Conservation (phyloP, 2,888 invertebrate species). For the Diaphora mendica region DNA sequence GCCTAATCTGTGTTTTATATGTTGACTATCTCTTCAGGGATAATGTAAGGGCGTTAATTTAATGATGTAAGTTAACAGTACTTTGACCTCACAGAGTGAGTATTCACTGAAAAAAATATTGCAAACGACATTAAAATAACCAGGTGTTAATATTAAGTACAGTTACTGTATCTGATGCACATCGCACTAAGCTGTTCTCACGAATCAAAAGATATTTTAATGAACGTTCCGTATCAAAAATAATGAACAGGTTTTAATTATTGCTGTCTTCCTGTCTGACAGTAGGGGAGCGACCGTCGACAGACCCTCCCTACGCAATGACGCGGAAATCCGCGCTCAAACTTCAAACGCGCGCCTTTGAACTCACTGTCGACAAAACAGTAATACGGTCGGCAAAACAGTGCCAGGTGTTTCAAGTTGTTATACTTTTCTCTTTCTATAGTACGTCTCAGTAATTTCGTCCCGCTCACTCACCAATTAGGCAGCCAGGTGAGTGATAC, state of each 20-base stretch:
- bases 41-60: no score
- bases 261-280: conserved; percentile 63
- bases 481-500: conserved; percentile 68
- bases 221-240: conserved; percentile 45
- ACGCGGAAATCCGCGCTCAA: conserved; percentile 78
- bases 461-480: conserved; percentile 76
- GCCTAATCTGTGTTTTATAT: no score
- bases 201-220: conserved; percentile 39
- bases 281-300: conserved; percentile 50
- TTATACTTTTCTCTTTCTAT: conserved; percentile 71
- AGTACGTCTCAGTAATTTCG: conserved; percentile 59
- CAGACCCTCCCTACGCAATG: conserved; percentile 64
- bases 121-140: not conserved
- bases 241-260: conserved; percentile 49
- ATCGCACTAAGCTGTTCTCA: conserved; percentile 24
- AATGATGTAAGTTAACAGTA: not conserved
- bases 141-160: not conserved
- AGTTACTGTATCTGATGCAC: not conserved
- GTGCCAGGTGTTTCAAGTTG: conserved; percentile 72
- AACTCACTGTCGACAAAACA: conserved; percentile 57
- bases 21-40: no score
- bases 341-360: conserved; percentile 66
- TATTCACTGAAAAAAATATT: not conserved
- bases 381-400: conserved; percentile 63
- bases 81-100: not conserved